Base-by-base conservation (phyloP, 2,113 vertebrate species). In the Ptilorrhoa leucosticta region DNA sequence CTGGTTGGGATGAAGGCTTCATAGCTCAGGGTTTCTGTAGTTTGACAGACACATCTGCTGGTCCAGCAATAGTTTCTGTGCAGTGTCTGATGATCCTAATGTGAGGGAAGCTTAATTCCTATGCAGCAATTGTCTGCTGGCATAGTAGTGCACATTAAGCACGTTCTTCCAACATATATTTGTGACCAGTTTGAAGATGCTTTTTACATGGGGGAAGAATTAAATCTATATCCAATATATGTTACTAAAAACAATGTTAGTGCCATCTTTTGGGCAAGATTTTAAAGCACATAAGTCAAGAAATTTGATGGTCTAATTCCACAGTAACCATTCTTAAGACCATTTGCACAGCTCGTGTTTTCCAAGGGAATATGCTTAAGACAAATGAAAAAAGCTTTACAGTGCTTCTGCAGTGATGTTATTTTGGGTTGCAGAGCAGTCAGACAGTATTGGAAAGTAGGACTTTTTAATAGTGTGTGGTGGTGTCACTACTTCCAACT, bases 231-330 rank as follows among this genome's bases (percentile, higher is more conserved):
- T 88, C 50, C 45, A 70, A 90, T 92, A 90, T 94, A 96, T 71
- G 83, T 92, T 92, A 90, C 96, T 96, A 79, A 97, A 96, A 97
- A 93, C 96, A 96, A 96, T 96, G 94, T 96, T 96, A 96, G 96
- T 96, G 94, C 96, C 96, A 97, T 97, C 96, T 96, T 97, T 97
- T 97, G 92, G 94, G 96, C 96, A 96, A 97, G 93, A 94, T 95
- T 96, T 97, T 97, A 94, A 97, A 96, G 88, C 93, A 96, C 89
- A 40, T 92, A 96, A 92, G 93, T 96, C 89, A 93, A 94, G 88
- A 78, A 94, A 93, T 79, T 51, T 77, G 77, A 87, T 87, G 92
- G 79, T 94, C 83, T 93, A 64, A 90, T 92, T 84, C 83, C 77
- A 53, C 90, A 57, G 72, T 51, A 86, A 53, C 72, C 69, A 27